These are phyloP conservation scores for Phataginus tetradactyla DNA, from an alignment of 2,797 vertebrate genomes.

Conservation along the genomic window DNA sequence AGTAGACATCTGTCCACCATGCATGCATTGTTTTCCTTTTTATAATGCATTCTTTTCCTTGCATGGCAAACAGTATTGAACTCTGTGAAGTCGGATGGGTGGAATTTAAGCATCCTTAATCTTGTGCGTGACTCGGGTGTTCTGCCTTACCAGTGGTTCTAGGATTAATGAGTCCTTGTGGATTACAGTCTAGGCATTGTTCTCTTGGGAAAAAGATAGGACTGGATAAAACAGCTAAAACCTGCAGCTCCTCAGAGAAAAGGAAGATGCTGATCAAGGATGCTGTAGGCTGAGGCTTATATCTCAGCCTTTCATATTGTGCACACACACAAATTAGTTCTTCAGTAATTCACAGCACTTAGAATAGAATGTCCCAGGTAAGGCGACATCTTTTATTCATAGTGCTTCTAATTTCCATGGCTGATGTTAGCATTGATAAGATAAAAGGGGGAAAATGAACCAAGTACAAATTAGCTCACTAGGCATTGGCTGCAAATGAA, in stretches of 20 bases:
- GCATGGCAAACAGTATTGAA: not conserved
- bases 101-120: constrained; percentile 49
- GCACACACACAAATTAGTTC: constrained; percentile 17
- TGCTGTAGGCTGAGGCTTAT: not conserved
- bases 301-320: not conserved
- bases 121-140: constrained; percentile 54
- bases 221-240: not conserved
- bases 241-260: not conserved
- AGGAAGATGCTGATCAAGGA: not conserved
- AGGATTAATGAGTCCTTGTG: constrained; percentile 29
- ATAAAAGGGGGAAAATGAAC: constrained; percentile 73
- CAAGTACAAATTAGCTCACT: constrained; percentile 71
- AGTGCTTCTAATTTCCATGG: constrained; percentile 61
- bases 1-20: not conserved
- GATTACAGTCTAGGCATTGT: not conserved
- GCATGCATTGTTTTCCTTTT: not conserved
- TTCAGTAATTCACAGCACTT: constrained; percentile 43
- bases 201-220: not conserved
- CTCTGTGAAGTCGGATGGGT: constrained; percentile 63
- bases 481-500: constrained; percentile 63
- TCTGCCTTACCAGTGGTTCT: not conserved
- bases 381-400: constrained; percentile 66
- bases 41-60: constrained; percentile 19
- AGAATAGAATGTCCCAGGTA: not conserved
- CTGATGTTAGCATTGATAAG: constrained; percentile 64